Base-by-base conservation (phyloP, 2,888 invertebrate genomes). In the Sarcophaga subvicina region DNA sequence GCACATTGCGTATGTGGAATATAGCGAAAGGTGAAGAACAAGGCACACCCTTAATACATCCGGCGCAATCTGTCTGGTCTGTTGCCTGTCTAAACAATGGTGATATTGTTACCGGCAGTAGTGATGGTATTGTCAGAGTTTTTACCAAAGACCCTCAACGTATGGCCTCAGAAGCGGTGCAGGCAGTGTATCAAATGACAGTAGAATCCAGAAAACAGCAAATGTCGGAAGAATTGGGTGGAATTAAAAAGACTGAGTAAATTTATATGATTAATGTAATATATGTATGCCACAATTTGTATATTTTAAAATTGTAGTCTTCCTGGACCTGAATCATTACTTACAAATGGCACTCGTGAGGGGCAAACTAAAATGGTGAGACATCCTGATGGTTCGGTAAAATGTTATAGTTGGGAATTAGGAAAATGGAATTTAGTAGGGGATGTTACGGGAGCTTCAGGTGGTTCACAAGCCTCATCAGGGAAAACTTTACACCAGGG, bases 1-100 rank as follows among this genome's bases (percentile, higher is more conserved):
- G 97, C 86, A 96, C 97, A 5, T 94, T 98, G 14, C 94, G 97
- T 76, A 95, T 98, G 91, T 99, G 98, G 98, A 93, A 94, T 89
- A 88, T 91, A 0, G 88, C 89, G 0, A 90, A 90, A 0, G 93
- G 93, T 0, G 64, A 82, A 2, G 89, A 91, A 63, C 76, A 93
- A 5, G 94, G 93, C 0, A 85, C 84, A 0, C 89, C 92, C 0
- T 90, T 94, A 0, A 94, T 95, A 47, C 91, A 93, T 87, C 99
- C 99, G 0, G 96, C 97, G 0, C 96, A 97, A 88, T 98, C 98
- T 0, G 96, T 99, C 1, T 99, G 99, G 99, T 94, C 95, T 25
- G 97, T 98, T 2, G 94, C 96, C 17, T 95, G 96, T 79, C 94
- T 99, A 27, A 94, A 95, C 8, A 98, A 99, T 93, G 97, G 97